These are phyloP conservation scores for Trichonephila clavipes DNA, from an alignment of 1,140 invertebrate genomes.

Conservation along the genomic window DNA sequence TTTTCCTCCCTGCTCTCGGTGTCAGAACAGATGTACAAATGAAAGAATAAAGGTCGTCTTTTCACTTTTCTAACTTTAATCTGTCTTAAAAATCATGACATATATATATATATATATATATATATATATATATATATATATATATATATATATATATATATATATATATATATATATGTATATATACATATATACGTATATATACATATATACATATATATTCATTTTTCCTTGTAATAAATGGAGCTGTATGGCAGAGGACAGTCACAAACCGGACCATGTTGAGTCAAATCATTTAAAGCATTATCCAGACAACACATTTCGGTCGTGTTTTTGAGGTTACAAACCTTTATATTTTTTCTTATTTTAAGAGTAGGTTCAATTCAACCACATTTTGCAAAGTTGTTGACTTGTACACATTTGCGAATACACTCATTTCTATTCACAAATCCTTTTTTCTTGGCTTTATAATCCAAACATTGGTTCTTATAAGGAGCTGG, in stretches of 20 bases:
- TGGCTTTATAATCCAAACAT: conserved; percentile 15
- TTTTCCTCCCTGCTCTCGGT: too few relatives aligned
- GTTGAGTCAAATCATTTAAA: neutral
- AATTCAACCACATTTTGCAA: conserved; percentile 4
- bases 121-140: too few relatives aligned
- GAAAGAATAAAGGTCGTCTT: too few relatives aligned
- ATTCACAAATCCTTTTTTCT: neutral
- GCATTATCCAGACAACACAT: conserved; percentile 14
- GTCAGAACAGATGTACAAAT: too few relatives aligned
- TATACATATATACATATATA: too few relatives aligned
- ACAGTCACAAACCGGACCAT: neutral
- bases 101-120: too few relatives aligned
- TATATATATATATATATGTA: too few relatives aligned
- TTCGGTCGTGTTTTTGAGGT: neutral
- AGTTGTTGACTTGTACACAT: conserved; percentile 43
- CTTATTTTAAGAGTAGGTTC: neutral
- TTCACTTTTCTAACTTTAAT: too few relatives aligned
- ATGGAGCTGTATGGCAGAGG: neutral
- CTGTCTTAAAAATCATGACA: too few relatives aligned
- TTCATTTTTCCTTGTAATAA: neutral
- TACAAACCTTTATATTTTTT: neutral
- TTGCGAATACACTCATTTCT: neutral
- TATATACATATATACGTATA: too few relatives aligned
- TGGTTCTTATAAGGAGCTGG: neutral
- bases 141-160: too few relatives aligned